phyloP scores from a whole-genome alignment of 2,888 invertebrate species.

The Aleiodes alternator region DNA sequence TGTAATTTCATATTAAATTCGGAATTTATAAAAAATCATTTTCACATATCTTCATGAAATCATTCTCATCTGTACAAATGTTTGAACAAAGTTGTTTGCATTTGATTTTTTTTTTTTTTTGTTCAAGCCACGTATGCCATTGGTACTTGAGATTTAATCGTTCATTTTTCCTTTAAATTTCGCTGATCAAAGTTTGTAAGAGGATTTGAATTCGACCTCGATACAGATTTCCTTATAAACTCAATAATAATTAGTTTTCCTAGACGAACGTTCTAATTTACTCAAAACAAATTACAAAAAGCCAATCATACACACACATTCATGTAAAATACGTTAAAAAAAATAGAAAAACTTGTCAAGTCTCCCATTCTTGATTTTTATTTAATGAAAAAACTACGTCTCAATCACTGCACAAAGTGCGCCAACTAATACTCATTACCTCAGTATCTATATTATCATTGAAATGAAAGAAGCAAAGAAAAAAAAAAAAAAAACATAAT shows the following conservation, averaged over 20 bases:
- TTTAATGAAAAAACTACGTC: neutral
- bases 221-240: conserved; percentile 15
- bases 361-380: neutral
- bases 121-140: neutral
- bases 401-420: conserved; percentile 5
- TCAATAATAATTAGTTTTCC: conserved; percentile 10
- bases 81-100: too few species aligned
- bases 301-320: too few species aligned
- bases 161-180: neutral
- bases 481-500: too few species aligned
- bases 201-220: conserved; percentile 5
- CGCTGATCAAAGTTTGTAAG: neutral
- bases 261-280: conserved; percentile 12
- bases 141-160: neutral
- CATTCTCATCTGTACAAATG: too few species aligned
- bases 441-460: neutral
- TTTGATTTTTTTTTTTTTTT: neutral
- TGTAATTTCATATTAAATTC: too few species aligned
- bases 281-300: conserved; percentile 16
- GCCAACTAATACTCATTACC: neutral
- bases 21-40: too few species aligned
- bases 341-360: neutral
- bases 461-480: too few species aligned
- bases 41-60: too few species aligned
- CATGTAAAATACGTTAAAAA: neutral